Evolutionary conservation across 1,140 invertebrate genomes (phyloP), one percentile per base, ranked within the genome.

Genomic region (Gyrodactylus bullatarudis): DNA sequence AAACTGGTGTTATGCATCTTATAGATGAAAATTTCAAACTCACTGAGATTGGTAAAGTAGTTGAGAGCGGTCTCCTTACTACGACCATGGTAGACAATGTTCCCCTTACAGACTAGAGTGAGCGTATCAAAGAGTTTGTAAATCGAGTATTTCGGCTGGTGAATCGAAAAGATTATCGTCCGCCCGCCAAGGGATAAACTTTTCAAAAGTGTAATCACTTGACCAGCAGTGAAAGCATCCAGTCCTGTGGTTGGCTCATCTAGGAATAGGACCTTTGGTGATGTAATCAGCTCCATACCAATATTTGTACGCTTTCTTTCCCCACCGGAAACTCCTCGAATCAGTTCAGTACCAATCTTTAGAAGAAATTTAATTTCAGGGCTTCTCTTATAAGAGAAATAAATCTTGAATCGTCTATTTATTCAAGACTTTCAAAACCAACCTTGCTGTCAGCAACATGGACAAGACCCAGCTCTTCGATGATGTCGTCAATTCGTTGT

Each of bases 231-330:
- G 74, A 76, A 79, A 26, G 80, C 78, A 76, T 81, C 80, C 0
- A 81, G 77, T 20, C 80, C 80, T 72, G 80, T 80, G n/a, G 80
- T 81, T 22, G 80, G 80, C 74, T 81, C 80, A 76, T 81, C 80
- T 19, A 81, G 77, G 74, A 81, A 81, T 22, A 81, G 76, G 1
- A 81, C 77, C n/a, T 76, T 76, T 23, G 80, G 79, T 19, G 77
- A 77, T 71, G 78, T 80, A 74, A 81, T 79, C 76, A 81, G 75
- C 75, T 81, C 80, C 79, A 80, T 81, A 20, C 79, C 80, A 74
- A 81, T 80, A 75, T 79, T 79, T 19, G 77, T 78, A 27, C 80
- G 74, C 73, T 81, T 81, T 54, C 79, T 75, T 75, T 81, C 80
- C 20, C 80, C 80, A 23, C 80, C 79, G 8, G 80, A 81, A 23